Evolutionary conservation across 1,140 invertebrate species (phyloP).

Genomic region (Himalopsyche phryganea): DNA sequence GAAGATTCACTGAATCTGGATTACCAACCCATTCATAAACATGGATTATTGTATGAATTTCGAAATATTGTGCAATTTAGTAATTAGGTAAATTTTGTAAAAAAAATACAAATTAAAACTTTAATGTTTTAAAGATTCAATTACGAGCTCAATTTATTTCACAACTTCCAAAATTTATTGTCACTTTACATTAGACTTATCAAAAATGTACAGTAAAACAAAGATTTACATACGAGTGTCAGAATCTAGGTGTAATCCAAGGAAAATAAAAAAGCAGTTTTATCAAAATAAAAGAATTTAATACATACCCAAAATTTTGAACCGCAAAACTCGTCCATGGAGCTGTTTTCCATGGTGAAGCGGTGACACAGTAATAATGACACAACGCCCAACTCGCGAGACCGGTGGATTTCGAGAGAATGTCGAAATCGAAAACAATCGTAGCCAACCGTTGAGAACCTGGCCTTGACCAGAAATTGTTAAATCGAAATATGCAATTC

Average conservation of each 20-base stretch:
- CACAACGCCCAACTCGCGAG: slow-evolving; percentile 5
- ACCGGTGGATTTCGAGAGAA: slow-evolving; percentile 18
- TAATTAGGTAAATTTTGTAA: too few relatives aligned
- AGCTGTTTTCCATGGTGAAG: background rate
- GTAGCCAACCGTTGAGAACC: background rate
- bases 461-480: slow-evolving; percentile 11
- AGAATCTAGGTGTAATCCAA: background rate
- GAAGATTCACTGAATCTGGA: too few relatives aligned
- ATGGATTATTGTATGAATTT: too few relatives aligned
- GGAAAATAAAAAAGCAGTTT: background rate
- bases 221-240: background rate
- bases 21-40: too few relatives aligned
- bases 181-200: background rate
- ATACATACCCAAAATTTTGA: slow-evolving; percentile 16
- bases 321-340: slow-evolving; percentile 23
- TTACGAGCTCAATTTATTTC: too few relatives aligned
- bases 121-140: too few relatives aligned
- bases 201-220: background rate
- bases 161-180: background rate
- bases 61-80: too few relatives aligned
- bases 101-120: too few relatives aligned
- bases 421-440: slow-evolving; percentile 4
- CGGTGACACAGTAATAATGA: background rate
- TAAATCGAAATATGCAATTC: background rate
- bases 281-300: slow-evolving; percentile 1